phyloP scores from a whole-genome alignment of 1,140 invertebrate genomes.

The Bathynomus jamesi region DNA sequence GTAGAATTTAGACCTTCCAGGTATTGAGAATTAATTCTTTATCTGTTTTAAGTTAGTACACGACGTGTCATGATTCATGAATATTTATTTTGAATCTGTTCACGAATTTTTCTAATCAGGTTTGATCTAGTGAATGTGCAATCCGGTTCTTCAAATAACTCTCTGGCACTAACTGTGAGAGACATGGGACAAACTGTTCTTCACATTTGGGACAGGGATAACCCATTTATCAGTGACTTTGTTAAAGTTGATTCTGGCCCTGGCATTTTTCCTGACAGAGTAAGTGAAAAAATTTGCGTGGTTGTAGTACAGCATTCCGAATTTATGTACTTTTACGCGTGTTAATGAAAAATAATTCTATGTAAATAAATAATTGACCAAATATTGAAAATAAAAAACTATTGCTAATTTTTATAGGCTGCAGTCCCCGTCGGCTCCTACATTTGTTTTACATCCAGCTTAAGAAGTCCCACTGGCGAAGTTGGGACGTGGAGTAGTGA shows the following conservation, averaged over 20 bases:
- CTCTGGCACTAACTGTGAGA: constrained; percentile 42
- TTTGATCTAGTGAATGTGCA: constrained; percentile 45
- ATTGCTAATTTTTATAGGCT: constrained; percentile 13
- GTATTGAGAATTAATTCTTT: constrained; percentile 46
- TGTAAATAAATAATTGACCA: too few relatives aligned
- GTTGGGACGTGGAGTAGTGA: not conserved
- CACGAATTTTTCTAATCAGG: constrained; percentile 47
- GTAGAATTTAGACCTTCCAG: constrained; percentile 45
- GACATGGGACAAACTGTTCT: constrained; percentile 45
- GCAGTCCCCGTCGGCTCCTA: constrained; percentile 7
- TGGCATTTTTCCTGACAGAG: constrained; percentile 42
- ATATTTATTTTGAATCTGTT: too few relatives aligned
- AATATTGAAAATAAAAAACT: too few relatives aligned
- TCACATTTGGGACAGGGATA: constrained; percentile 44
- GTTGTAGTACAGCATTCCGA: too few relatives aligned
- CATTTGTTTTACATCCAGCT: constrained; percentile 16
- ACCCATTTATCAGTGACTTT: constrained; percentile 43
- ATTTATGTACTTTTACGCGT: too few relatives aligned
- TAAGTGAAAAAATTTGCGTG: too few relatives aligned
- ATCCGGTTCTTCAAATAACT: constrained; percentile 43
- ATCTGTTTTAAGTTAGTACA: not conserved
- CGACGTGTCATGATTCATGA: too few relatives aligned
- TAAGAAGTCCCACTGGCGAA: constrained; percentile 5
- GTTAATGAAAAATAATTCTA: too few relatives aligned
- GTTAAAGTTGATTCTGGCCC: constrained; percentile 43